These are phyloP conservation scores for Bagarius yarrelli DNA, from an alignment of 2,113 vertebrate genomes.

Conservation along the genomic window DNA sequence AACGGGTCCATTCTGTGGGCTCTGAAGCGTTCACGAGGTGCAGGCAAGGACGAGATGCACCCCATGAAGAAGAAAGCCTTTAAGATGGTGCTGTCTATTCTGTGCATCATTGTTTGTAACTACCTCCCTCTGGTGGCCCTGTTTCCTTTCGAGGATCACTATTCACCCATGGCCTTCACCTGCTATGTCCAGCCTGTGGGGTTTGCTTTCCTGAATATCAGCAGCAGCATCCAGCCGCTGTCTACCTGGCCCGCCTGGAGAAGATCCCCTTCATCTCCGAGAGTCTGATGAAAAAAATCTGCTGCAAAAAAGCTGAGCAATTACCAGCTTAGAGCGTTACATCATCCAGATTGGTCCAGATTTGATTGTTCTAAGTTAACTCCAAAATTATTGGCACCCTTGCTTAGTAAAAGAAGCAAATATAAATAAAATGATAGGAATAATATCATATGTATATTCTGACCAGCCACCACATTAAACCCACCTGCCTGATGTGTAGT, in stretches of 20 bases:
- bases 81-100: conserved; percentile 70
- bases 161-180: conserved; percentile 59
- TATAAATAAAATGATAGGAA: not conserved
- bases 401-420: not conserved
- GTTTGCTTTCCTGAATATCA: conserved; percentile 73
- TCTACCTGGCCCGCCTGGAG: conserved; percentile 69
- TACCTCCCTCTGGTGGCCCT: conserved; percentile 71
- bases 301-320: conserved; percentile 28
- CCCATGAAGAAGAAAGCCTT: conserved; percentile 77
- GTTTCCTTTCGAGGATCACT: conserved; percentile 73
- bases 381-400: not conserved
- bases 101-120: conserved; percentile 69
- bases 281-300: conserved; percentile 48
- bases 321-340: conserved; percentile 39
- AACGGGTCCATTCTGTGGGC: conserved; percentile 68
- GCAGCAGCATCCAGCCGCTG: conserved; percentile 74
- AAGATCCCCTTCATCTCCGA: conserved; percentile 66
- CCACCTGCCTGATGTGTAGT: too few relatives aligned
- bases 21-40: conserved; percentile 63
- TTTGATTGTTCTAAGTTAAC: not conserved
- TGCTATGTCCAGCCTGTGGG: conserved; percentile 71
- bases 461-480: too few relatives aligned
- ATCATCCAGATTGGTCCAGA: too few relatives aligned
- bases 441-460: not conserved
- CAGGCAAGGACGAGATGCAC: conserved; percentile 73